Conservation (phyloP, 2,888 invertebrate genomes). For the Capitulum mitella region DNA sequence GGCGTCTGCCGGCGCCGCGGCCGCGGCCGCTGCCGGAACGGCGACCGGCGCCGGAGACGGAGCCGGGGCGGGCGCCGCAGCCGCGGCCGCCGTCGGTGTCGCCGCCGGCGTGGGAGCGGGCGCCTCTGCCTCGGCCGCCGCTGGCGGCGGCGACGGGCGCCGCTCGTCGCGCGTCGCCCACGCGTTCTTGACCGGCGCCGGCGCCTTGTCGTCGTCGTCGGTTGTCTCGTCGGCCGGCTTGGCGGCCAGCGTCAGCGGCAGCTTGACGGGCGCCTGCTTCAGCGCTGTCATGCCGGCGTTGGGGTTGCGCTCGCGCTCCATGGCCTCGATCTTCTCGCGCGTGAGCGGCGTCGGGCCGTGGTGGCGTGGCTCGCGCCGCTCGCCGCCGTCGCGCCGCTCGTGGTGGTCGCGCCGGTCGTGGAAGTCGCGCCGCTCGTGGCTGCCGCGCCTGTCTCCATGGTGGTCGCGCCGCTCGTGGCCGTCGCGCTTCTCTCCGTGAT, state of each 20-base stretch:
- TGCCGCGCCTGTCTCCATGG: not conserved
- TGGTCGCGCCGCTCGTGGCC: not conserved
- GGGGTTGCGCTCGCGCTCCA: conserved; percentile 36
- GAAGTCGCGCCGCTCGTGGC: not conserved
- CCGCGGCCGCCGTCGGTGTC: not conserved
- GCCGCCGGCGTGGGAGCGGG: not conserved
- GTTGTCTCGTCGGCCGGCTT: not conserved
- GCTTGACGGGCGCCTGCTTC: conserved; percentile 29
- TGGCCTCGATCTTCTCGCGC: conserved; percentile 53
- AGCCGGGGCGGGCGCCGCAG: not conserved
- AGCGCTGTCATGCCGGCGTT: conserved; percentile 35
- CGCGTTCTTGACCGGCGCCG: conserved; percentile 23
- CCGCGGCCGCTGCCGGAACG: not conserved
- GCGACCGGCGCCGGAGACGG: not conserved
- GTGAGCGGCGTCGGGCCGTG: conserved; percentile 54
- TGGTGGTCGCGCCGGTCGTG: not conserved
- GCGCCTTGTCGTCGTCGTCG: conserved; percentile 42
- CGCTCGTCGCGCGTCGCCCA: conserved; percentile 25
- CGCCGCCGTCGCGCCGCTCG: not conserved
- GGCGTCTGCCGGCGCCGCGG: not conserved
- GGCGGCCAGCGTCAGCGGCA: conserved; percentile 25
- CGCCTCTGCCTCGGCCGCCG: not conserved
- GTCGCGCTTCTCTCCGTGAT: not conserved
- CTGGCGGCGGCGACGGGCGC: not conserved
- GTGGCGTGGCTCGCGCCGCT: not conserved